Percentiles rank a stretch among this genome's conserved stretches.
These are phyloP conservation scores for Cladorhizidae sp. DNA, from an alignment of 37 sponge, comb jelly and placozoan genomes.

Conservation along the genomic window DNA sequence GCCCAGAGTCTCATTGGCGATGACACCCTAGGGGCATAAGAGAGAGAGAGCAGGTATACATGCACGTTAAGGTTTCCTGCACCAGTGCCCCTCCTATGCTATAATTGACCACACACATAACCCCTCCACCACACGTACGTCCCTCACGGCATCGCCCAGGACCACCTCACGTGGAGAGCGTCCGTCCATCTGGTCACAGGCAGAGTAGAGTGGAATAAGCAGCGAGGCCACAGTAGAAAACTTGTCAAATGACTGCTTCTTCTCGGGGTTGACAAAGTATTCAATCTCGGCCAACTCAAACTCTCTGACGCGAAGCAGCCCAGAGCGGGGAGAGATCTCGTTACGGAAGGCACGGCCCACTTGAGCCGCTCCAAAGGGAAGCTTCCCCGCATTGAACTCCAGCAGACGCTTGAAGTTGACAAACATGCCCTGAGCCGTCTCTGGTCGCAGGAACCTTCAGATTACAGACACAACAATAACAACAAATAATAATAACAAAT, in stretches of 20 bases:
- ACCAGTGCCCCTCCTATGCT: no score
- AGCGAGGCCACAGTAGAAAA: constrained; percentile 76
- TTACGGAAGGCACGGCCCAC: constrained; percentile 92
- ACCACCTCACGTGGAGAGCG: constrained; percentile 41
- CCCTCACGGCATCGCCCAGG: constrained; percentile 79
- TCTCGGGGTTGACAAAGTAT: constrained; percentile 92
- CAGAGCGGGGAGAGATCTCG: constrained; percentile 96
- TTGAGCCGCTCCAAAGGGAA: constrained; percentile 98
- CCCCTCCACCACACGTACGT: constrained; percentile 17
- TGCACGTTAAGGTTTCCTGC: no score
- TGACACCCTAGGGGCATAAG: constrained; percentile 46
- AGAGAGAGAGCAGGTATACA: neutral
- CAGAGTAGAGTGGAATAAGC: constrained; percentile 55
- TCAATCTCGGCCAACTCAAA: constrained; percentile 98
- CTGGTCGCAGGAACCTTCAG: constrained; percentile 86
- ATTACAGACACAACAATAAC: neutral
- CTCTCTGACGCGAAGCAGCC: constrained; percentile 90
- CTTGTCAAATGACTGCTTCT: constrained; percentile 61
- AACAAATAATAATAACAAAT: neutral
- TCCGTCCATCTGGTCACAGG: constrained; percentile 82
- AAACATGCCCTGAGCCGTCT: constrained; percentile 99
- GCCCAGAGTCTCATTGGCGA: constrained; percentile 84
- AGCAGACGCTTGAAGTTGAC: constrained; percentile 96
- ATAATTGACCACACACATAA: neutral
- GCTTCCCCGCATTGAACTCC: constrained; percentile 92